Evolutionary conservation across 2,888 invertebrate genomes (phyloP).

Genomic region (Thecophora atra): DNA sequence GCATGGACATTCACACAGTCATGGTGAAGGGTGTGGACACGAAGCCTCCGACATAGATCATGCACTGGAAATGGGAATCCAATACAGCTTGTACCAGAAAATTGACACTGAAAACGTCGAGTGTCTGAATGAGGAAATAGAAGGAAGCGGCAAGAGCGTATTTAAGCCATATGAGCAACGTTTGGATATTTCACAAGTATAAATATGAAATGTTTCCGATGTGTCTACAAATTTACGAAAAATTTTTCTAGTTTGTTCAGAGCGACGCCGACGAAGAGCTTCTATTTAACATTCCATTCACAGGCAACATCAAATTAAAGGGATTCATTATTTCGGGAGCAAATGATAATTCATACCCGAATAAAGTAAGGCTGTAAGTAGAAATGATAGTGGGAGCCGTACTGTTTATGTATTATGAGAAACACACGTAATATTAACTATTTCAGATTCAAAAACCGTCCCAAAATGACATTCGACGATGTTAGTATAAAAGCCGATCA

Average conservation of each 20-base stretch:
- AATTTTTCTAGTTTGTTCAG: slow-evolving; percentile 80
- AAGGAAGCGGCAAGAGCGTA: slow-evolving; percentile 87
- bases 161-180: slow-evolving; percentile 94
- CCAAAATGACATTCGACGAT: slow-evolving; percentile 95
- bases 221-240: not conserved
- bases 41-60: slow-evolving; percentile 63
- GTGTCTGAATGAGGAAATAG: slow-evolving; percentile 88
- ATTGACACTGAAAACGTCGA: slow-evolving; percentile 87
- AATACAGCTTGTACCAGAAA: slow-evolving; percentile 82
- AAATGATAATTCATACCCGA: slow-evolving; percentile 85
- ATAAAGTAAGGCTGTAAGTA: slow-evolving; percentile 84
- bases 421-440: not conserved
- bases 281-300: slow-evolving; percentile 96
- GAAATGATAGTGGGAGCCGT: too few species aligned
- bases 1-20: slow-evolving; percentile 63
- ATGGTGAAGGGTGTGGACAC: slow-evolving; percentile 59
- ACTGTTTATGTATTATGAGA: too few species aligned
- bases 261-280: slow-evolving; percentile 97
- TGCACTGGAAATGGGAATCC: slow-evolving; percentile 64
- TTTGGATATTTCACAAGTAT: slow-evolving; percentile 77
- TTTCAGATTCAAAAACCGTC: slow-evolving; percentile 88
- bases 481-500: slow-evolving; percentile 79
- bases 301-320: slow-evolving; percentile 93
- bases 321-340: slow-evolving; percentile 93
- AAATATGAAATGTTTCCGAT: not conserved